Percentiles rank a stretch among this genome's conserved stretches.
phyloP scores from a whole-genome alignment of 2,797 vertebrate species.

The Apogon talboti region DNA sequence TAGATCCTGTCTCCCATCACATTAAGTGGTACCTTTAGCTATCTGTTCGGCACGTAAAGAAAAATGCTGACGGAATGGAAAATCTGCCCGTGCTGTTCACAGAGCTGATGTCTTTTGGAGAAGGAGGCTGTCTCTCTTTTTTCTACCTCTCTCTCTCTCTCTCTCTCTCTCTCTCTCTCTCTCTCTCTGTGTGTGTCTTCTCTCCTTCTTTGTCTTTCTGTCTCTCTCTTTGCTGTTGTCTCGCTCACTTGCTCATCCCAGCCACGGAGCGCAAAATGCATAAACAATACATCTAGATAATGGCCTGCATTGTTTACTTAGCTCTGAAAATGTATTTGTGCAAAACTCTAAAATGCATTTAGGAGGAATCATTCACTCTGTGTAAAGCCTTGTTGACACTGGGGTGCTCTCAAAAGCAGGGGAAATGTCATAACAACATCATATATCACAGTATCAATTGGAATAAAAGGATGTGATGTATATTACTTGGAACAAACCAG shows the following conservation, averaged over 20 bases:
- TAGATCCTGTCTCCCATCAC: constrained; percentile 88
- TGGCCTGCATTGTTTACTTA: constrained; percentile 83
- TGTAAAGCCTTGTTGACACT: constrained; percentile 75
- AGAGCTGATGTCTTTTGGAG: constrained; percentile 72
- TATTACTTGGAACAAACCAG: constrained; percentile 62
- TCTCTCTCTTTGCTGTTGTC: constrained; percentile 33
- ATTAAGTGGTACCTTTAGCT: constrained; percentile 90
- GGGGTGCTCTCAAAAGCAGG: constrained; percentile 69
- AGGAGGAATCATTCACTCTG: constrained; percentile 77
- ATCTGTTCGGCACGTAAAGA: constrained; percentile 79
- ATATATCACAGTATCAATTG: constrained; percentile 77
- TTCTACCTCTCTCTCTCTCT: constrained; percentile 28
- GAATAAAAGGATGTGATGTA: constrained; percentile 72
- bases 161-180: constrained; percentile 43
- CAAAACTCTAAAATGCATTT: constrained; percentile 84
- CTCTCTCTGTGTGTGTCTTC: constrained; percentile 26
- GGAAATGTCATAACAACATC: constrained; percentile 80
- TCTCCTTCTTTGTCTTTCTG: constrained; percentile 44
- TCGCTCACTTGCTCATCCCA: constrained; percentile 61
- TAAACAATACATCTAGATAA: constrained; percentile 83
- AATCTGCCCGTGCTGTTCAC: constrained; percentile 77
- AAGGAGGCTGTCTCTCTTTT: constrained; percentile 47
- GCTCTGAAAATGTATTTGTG: constrained; percentile 81
- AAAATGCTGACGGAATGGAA: constrained; percentile 86
- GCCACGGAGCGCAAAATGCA: constrained; percentile 70